A percentile compares a stretch with the other conserved stretches of the same genome.
Conservation (phyloP, 37 sponge, comb jelly and placozoan genomes). For the Chondrosia reniformis region DNA sequence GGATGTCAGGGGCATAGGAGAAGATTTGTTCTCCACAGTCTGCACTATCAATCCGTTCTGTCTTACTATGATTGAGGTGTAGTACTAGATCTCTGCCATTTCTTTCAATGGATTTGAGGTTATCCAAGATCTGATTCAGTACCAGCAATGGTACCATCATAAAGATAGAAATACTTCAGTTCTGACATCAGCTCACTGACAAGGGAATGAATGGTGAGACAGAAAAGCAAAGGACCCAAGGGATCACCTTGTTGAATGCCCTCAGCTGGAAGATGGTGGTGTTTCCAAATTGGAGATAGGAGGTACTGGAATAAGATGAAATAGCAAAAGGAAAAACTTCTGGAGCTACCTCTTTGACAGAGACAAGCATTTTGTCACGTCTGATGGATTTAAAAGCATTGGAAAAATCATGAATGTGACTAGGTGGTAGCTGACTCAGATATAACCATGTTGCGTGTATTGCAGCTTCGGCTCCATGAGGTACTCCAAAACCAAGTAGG, state of each 20-base stretch:
- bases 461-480: conserved; percentile 3
- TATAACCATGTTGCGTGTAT: neutral
- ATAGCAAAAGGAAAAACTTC: neutral
- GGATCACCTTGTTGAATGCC: conserved; percentile 21
- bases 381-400: conserved; percentile 15
- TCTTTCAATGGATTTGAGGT: neutral
- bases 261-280: neutral
- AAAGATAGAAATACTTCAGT: neutral
- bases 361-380: neutral
- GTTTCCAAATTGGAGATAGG: neutral
- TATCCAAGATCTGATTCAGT: neutral
- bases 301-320: neutral
- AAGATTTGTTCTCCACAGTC: neutral
- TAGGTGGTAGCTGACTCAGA: neutral
- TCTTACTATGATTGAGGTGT: neutral
- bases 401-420: neutral
- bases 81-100: neutral
- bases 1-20: neutral
- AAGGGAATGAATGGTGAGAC: neutral
- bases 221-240: conserved; percentile 10
- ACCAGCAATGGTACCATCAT: conserved; percentile 15
- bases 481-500: conserved; percentile 1
- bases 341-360: neutral
- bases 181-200: neutral
- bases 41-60: neutral